Percentiles rank a stretch among this genome's conserved stretches.
Conservation (phyloP, 2,113 vertebrate species). For the Ceratotherium simum region DNA sequence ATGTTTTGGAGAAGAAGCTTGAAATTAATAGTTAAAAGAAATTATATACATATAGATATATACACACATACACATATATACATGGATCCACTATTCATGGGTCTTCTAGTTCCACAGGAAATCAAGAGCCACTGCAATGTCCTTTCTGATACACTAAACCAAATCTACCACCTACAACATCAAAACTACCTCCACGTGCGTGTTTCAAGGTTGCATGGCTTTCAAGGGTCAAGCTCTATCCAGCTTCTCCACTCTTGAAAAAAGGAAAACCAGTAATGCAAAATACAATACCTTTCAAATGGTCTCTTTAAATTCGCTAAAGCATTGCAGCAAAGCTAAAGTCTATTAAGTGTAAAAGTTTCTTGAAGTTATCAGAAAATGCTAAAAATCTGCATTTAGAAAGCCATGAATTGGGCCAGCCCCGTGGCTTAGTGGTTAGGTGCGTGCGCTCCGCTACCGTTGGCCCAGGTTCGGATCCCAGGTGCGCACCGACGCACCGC, state of each 20-base stretch:
- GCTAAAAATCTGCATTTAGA: constrained; percentile 29
- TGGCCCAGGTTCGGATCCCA: too few species aligned
- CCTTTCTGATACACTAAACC: neutral
- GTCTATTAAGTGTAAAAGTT: neutral
- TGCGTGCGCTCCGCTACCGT: too few species aligned
- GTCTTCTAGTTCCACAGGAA: neutral
- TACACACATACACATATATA: neutral
- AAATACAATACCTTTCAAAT: neutral
- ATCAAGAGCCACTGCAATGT: neutral
- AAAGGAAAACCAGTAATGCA: neutral
- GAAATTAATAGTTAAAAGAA: neutral
- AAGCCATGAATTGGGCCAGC: too few species aligned
- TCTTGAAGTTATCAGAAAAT: neutral
- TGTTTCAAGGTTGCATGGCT: neutral
- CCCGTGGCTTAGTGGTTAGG: too few species aligned
- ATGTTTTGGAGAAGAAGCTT: constrained; percentile 14
- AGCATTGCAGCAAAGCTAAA: neutral
- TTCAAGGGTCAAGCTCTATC: neutral
- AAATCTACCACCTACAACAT: neutral
- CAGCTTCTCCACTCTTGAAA: neutral
- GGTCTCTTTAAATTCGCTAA: neutral
- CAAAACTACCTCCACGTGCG: neutral
- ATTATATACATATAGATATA: neutral
- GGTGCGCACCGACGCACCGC: too few species aligned
- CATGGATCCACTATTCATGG: neutral